Evolutionary conservation across 2,888 invertebrate species (phyloP), one percentile per base, ranked within the genome.

Genomic region (Lithodes maja): DNA sequence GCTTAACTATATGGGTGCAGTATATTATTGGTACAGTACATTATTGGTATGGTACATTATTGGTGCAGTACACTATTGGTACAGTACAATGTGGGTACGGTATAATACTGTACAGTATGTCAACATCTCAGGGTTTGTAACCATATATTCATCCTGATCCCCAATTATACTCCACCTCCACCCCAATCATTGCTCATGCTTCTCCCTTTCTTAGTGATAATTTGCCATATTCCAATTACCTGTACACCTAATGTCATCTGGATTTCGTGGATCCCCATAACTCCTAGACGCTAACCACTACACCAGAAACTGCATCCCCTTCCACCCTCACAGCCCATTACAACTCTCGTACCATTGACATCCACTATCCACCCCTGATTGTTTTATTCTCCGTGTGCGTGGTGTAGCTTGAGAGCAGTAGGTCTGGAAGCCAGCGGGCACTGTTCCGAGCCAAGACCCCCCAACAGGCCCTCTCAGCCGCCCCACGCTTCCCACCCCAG

Each of bases 401-500:
- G 33, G 33, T 33, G 2, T 71, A 86, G 87, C 83, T 88, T 68
- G 80, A 88, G 9, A 74, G 50, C 54, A 55, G 80, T 15, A 69
- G 84, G 49, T 17, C 80, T n/a, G 74, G 69, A 55, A 79, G 33
- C 75, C 84, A 69, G 33, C 54, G 79, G 53, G 15, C 80, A n/a
- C 75, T 88, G 68, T 88, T 88, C 83, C 49, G 74, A 15, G 50
- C 83, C 7, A 7, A 69, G 33, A 17, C 83, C 15, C 77, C 83
- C n/a, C 50, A 78, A 52, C 79, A 88, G 54, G 17, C 69, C 15
- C 55, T 74, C 71, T 53, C n/a, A 15, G 49, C 33, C 52, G 54
- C 86, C n/a, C 15, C 80, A 1, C 80, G 68, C 52, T 88, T 84
- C 80, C 61, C 86, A 9, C 82, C 71, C 9, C 86, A 53, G n/a